Evolutionary conservation across 2,888 invertebrate species (phyloP).

Genomic region (Branchellion lobata): DNA sequence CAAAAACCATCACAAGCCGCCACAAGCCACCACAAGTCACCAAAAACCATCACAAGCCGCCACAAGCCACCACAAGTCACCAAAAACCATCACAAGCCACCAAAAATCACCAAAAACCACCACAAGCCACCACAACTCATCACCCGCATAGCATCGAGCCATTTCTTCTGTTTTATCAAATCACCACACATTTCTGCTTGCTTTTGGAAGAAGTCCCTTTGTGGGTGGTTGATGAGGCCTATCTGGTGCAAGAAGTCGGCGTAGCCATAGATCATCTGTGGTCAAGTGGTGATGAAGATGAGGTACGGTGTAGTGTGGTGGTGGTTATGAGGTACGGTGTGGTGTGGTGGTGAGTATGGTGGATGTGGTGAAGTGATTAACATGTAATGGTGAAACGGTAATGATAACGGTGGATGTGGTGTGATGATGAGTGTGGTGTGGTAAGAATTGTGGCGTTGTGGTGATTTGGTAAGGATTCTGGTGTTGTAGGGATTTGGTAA

Average conservation of each 20-base stretch:
- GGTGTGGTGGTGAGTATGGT: no score
- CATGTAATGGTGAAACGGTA: no score
- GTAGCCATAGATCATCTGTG: conserved; percentile 60
- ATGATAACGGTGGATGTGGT: no score
- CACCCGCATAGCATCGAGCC: conserved; percentile 56
- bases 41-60: background rate
- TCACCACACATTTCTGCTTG: conserved; percentile 53
- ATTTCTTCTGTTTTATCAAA: conserved; percentile 64
- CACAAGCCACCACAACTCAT: background rate
- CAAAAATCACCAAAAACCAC: background rate
- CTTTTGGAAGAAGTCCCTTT: conserved; percentile 55
- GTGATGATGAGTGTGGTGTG: no score
- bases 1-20: no score
- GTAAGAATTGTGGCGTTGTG: no score
- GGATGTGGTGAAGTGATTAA: no score
- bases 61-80: background rate
- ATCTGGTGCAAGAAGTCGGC: conserved; percentile 62
- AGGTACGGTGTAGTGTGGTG: no score
- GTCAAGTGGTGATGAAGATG: background rate
- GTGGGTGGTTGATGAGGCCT: conserved; percentile 58
- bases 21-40: no score
- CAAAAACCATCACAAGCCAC: background rate
- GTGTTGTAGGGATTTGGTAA: no score
- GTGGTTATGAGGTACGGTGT: no score
- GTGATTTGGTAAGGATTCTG: no score